phyloP scores from a whole-genome alignment of 2,888 invertebrate genomes.

The Ormyrus pomaceus region DNA sequence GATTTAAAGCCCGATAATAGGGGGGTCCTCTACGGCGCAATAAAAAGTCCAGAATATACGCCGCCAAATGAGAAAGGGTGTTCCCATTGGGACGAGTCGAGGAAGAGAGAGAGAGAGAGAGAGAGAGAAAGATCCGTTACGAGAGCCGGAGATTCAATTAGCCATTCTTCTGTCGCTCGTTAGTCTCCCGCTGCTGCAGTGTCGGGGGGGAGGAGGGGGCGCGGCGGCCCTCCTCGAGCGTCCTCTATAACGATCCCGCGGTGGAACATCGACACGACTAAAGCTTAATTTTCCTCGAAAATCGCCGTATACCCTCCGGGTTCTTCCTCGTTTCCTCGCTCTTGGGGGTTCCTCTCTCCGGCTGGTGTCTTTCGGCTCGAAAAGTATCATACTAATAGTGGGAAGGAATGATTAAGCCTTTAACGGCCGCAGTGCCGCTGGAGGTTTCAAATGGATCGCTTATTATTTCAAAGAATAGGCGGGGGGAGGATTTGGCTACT shows the following conservation, averaged over 20 bases:
- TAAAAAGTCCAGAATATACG: background rate
- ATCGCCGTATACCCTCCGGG: background rate
- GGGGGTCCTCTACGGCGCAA: background rate
- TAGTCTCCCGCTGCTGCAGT: constrained; percentile 32
- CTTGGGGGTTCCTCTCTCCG: background rate
- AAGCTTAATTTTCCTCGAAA: constrained; percentile 47
- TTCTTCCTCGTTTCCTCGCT: background rate
- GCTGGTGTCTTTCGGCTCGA: background rate
- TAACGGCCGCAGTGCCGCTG: too few relatives aligned
- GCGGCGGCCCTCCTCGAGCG: background rate
- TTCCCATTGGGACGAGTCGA: constrained; percentile 2
- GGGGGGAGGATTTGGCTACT: too few relatives aligned
- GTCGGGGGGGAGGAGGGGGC: background rate
- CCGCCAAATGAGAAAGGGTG: background rate
- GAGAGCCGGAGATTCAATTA: constrained; percentile 54
- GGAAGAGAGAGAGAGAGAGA: constrained; percentile 4
- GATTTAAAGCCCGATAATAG: constrained; percentile 25
- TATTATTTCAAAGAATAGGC: too few relatives aligned
- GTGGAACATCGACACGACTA: constrained; percentile 40
- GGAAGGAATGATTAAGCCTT: too few relatives aligned
- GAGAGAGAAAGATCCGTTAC: constrained; percentile 32
- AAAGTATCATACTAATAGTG: too few relatives aligned
- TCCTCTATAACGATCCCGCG: constrained; percentile 28
- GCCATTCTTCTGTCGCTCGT: constrained; percentile 55
- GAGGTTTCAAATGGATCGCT: too few relatives aligned